Percentiles rank a stretch among this genome's conserved stretches.
Conservation (phyloP, 2,888 invertebrate species). For the Stenurella melanura region DNA sequence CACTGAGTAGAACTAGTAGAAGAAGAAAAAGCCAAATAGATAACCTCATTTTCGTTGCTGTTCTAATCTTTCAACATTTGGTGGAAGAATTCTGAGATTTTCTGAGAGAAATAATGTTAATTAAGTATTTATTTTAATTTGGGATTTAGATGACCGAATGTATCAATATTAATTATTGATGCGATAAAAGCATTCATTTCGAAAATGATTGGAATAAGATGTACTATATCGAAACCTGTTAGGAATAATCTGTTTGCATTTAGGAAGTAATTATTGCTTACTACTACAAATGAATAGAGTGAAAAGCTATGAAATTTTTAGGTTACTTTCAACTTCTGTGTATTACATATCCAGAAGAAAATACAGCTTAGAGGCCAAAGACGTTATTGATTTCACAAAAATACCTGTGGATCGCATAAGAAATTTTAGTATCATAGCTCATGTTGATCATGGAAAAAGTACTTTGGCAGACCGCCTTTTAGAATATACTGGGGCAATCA, state of each 20-base stretch:
- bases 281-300: no score
- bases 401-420: constrained; percentile 79
- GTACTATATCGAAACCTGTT: neutral
- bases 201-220: neutral
- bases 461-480: constrained; percentile 96
- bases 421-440: constrained; percentile 99
- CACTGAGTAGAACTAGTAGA: no score
- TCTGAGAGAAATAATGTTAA: no score
- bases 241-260: neutral
- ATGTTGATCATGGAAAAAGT: constrained; percentile 99
- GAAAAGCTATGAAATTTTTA: neutral
- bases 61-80: no score
- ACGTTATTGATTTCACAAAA: constrained; percentile 59
- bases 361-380: neutral
- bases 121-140: no score
- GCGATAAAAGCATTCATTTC: no score
- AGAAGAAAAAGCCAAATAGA: no score
- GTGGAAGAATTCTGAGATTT: no score
- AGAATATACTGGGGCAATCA: constrained; percentile 91
- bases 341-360: constrained; percentile 1
- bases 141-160: no score
- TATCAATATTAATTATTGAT: no score
- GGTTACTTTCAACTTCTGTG: neutral
- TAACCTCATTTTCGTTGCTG: no score
- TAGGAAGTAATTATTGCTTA: neutral